These are phyloP conservation scores for Hippopotamus amphibius DNA, from an alignment of 2,113 vertebrate genomes.

Conservation along the genomic window DNA sequence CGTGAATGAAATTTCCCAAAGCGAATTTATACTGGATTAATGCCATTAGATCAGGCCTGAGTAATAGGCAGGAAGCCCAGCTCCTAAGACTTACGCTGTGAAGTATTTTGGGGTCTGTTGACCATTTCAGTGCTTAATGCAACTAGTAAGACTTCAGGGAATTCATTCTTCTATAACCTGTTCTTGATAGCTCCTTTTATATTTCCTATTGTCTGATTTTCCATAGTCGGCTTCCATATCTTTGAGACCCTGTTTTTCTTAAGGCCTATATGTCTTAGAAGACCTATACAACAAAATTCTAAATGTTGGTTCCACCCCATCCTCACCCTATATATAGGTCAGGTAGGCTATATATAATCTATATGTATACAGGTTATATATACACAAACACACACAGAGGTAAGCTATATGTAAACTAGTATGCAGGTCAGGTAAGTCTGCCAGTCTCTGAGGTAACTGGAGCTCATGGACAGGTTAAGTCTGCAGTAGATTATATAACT, in stretches of 20 bases:
- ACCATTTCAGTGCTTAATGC: not conserved
- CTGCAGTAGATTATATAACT: not conserved
- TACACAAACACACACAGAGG: not conserved
- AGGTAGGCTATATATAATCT: not conserved
- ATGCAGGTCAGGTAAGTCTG: not conserved
- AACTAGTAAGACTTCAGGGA: not conserved
- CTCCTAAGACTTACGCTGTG: not conserved
- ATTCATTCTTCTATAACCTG: not conserved
- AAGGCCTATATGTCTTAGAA: conserved; percentile 3
- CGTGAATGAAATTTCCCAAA: not conserved
- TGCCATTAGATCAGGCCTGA: not conserved
- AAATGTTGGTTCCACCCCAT: not conserved
- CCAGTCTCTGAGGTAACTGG: not conserved
- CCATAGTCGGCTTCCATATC: not conserved
- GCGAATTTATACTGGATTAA: not conserved
- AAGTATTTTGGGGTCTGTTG: not conserved
- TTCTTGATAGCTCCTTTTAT: not conserved
- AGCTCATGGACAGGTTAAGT: not conserved
- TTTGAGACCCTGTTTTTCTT: not conserved
- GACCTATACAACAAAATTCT: conserved; percentile 35
- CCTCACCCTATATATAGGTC: not conserved
- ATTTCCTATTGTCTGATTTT: conserved; percentile 25
- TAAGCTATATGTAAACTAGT: not conserved
- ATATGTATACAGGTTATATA: not conserved
- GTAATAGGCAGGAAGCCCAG: not conserved